Evolutionary conservation across 1,140 invertebrate genomes (phyloP), one percentile per base, ranked within the genome.

Genomic region (Drosophila arawakana): DNA sequence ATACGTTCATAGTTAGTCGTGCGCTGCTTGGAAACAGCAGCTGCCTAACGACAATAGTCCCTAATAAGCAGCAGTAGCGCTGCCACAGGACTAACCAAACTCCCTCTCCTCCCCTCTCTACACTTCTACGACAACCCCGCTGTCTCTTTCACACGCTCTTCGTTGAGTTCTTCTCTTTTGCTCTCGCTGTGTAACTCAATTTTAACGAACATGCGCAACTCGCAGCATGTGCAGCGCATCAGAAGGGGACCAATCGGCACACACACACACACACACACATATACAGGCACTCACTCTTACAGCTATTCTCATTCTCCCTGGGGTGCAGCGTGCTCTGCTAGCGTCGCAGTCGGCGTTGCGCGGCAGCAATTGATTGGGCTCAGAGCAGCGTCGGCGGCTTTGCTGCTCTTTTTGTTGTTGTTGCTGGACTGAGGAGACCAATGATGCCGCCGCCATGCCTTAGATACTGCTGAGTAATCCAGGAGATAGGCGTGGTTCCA

Each of bases 401-500:
- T 18, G 44, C 47, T 47, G 60, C 35, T 67, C 60, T 67, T 30
- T 43, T 50, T 49, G 13, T 58, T 44, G 15, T 44, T 30, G 15
- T 47, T 43, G 35, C 4, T 30, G 57, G 47, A 73, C 70, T 61
- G 76, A 73, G 54, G 69, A 88, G 83, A 88, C 84, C 84, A 88
- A 88, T 88, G 84, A 88, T 88, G 84, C 84, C 84, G 84, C 80
- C 81, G 81, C 84, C 89, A 90, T 81, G 57, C 44, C 63, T 58
- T 34, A 39, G 72, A 81, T 89, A 85, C 54, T 91, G 90, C 90
- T 91, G 90, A 91, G 71, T 91, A 91, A 91, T 91, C 79, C 90
- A 90, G 81, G 90, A 91, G 90, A 90, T 90, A 91, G 90, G 90
- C 90, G 90, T 91, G 90, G 90, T 90, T 82, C 89, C 77, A 66